Percentiles rank a stretch among this genome's conserved stretches.
These are phyloP conservation scores for Cladorhizidae sp. DNA, from an alignment of 37 sponge, comb jelly and placozoan genomes.

Conservation along the genomic window DNA sequence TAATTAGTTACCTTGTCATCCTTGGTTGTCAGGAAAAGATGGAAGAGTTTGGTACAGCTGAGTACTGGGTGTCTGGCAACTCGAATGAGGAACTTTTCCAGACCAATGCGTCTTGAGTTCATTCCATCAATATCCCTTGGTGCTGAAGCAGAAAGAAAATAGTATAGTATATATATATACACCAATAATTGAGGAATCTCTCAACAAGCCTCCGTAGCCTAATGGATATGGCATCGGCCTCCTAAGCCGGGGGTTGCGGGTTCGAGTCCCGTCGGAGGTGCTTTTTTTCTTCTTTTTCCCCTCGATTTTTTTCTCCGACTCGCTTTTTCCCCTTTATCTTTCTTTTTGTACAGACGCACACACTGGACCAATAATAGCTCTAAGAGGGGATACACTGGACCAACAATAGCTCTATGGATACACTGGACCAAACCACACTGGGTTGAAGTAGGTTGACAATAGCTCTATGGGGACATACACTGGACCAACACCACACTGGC, in stretches of 20 bases:
- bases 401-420: too few relatives aligned
- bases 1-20: slow-evolving; percentile 68
- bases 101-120: slow-evolving; percentile 41
- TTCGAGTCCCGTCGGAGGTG: slow-evolving; percentile 99
- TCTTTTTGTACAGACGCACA: too few relatives aligned
- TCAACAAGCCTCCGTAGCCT: slow-evolving; percentile 91
- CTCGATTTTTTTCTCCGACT: too few relatives aligned
- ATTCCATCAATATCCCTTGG: slow-evolving; percentile 27
- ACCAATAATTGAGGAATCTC: background rate
- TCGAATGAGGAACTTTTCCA: slow-evolving; percentile 69
- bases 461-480: too few relatives aligned
- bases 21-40: slow-evolving; percentile 63
- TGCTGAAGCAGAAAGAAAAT: background rate
- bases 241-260: slow-evolving; percentile 99
- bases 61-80: slow-evolving; percentile 78
- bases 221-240: slow-evolving; percentile 99
- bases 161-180: background rate
- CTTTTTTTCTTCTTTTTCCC: slow-evolving; percentile 53
- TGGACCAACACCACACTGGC: too few relatives aligned
- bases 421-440: too few relatives aligned
- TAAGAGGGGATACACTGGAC: too few relatives aligned
- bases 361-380: background rate
- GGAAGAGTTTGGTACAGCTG: slow-evolving; percentile 50
- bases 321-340: too few relatives aligned
- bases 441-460: too few relatives aligned